Percentiles rank a stretch among this genome's conserved stretches.
Conservation (phyloP, 2,113 vertebrate species). For the Phalacrocorax brasilianus region DNA sequence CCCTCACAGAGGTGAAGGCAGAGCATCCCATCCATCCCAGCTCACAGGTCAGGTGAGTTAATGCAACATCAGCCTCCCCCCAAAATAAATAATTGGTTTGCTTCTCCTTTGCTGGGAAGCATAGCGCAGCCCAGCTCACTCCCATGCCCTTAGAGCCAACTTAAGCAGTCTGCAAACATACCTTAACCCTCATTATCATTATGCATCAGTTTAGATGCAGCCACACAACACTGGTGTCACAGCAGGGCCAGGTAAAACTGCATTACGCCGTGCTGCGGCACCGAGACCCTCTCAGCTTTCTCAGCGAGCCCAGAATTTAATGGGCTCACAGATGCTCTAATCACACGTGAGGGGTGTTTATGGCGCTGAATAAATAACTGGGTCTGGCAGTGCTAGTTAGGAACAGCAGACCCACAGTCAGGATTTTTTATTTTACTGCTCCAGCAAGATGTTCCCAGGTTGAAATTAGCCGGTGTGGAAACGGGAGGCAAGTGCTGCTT, state of each 20-base stretch:
- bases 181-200: background rate
- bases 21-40: background rate
- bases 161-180: background rate
- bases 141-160: background rate
- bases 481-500: background rate
- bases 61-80: background rate
- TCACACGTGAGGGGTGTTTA: background rate
- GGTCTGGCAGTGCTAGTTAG: background rate
- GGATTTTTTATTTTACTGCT: background rate
- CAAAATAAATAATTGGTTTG: background rate
- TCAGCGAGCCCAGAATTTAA: background rate
- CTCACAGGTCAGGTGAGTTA: background rate
- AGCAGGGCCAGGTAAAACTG: background rate
- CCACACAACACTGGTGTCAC: background rate
- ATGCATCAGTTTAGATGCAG: fast-evolving
- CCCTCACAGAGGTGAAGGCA: background rate
- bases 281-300: background rate
- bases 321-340: background rate
- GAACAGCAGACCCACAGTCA: background rate
- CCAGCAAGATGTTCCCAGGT: background rate
- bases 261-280: background rate
- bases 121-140: background rate
- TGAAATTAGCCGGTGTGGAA: background rate
- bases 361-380: background rate
- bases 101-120: background rate